These are phyloP conservation scores for Mugil cephalus DNA, from an alignment of 2,113 vertebrate species.

Conservation along the genomic window DNA sequence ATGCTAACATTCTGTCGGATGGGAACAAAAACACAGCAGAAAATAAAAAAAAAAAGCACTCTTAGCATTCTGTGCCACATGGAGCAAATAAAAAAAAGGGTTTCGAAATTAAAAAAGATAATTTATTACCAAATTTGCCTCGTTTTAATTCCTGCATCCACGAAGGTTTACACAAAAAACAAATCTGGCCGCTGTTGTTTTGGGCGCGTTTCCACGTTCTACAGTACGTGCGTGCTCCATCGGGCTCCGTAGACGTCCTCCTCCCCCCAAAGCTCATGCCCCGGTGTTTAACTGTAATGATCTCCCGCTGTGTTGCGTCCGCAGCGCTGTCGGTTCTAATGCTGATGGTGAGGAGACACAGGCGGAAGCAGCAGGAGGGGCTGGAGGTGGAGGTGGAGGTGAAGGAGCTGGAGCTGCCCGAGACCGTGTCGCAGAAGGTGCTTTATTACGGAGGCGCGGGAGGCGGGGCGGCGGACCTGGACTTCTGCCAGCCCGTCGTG, in stretches of 20 bases:
- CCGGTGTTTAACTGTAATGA: constrained; percentile 69
- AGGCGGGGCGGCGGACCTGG: constrained; percentile 73
- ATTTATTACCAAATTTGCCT: constrained; percentile 35
- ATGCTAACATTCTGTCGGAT: constrained; percentile 70
- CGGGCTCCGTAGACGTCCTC: constrained; percentile 27
- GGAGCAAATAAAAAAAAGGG: constrained; percentile 36
- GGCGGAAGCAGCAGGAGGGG: constrained; percentile 76
- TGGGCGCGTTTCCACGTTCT: constrained; percentile 8
- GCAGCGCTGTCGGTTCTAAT: constrained; percentile 87
- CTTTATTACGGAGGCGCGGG: constrained; percentile 86
- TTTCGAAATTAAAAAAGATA: constrained; percentile 37
- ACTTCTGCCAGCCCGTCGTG: constrained; percentile 53
- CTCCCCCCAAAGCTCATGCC: constrained; percentile 31
- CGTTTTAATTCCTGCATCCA: constrained; percentile 30
- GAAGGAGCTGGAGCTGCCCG: constrained; percentile 85
- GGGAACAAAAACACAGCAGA: constrained; percentile 40
- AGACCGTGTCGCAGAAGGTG: constrained; percentile 88
- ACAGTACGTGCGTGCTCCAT: constrained; percentile 39
- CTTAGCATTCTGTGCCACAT: constrained; percentile 39
- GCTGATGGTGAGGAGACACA: constrained; percentile 83
- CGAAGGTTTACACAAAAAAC: constrained; percentile 17
- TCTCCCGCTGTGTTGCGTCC: constrained; percentile 55
- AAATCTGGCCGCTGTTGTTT: constrained; percentile 38
- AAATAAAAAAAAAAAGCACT: constrained; percentile 31
- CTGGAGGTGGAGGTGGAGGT: constrained; percentile 82